Evolutionary conservation across 2,888 invertebrate genomes (phyloP).

Genomic region (Dione vanillae): DNA sequence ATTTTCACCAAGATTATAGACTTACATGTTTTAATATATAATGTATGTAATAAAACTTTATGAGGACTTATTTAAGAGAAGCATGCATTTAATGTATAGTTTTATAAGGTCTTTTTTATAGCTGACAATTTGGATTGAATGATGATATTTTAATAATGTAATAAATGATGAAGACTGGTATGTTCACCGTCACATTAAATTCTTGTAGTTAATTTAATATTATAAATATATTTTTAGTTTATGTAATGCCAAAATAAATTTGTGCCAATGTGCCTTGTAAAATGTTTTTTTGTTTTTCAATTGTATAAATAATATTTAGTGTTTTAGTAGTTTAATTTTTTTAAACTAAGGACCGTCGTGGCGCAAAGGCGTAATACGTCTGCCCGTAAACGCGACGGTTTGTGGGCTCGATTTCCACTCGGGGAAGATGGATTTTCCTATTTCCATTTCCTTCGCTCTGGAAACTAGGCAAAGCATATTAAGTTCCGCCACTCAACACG

Average conservation of each 20-base stretch:
- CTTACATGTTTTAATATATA: too few relatives aligned
- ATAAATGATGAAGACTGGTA: constrained; percentile 6
- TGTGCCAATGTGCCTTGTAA: neutral
- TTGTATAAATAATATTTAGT: neutral
- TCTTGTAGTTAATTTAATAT: neutral
- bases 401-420: too few relatives aligned
- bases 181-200: neutral
- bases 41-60: neutral
- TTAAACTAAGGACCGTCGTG: too few relatives aligned
- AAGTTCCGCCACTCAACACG: too few relatives aligned
- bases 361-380: too few relatives aligned
- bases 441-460: too few relatives aligned
- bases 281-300: neutral
- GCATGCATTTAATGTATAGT: neutral
- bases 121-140: neutral
- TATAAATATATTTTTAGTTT: neutral
- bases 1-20: too few relatives aligned
- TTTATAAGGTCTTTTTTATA: neutral
- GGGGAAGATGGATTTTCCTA: too few relatives aligned
- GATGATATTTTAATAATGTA: constrained; percentile 5
- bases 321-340: too few relatives aligned
- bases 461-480: too few relatives aligned
- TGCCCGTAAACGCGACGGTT: too few relatives aligned
- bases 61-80: neutral
- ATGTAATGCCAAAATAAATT: neutral